Percentiles rank a stretch among this genome's conserved stretches.
phyloP scores from a whole-genome alignment of 2,797 vertebrate species.

The Staurois parvus region DNA sequence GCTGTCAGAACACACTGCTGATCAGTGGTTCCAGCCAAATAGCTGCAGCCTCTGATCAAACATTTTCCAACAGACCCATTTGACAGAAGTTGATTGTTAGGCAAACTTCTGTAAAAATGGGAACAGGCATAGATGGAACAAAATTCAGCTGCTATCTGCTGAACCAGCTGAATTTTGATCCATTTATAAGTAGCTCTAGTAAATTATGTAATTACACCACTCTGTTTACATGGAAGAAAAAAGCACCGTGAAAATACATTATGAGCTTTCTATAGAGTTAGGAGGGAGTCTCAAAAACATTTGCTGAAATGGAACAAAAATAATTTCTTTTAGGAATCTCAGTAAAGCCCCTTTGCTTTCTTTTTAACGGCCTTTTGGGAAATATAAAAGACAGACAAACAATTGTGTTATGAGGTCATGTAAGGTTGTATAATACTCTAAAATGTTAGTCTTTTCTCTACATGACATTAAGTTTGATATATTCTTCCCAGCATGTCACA shows the following conservation, averaged over 20 bases:
- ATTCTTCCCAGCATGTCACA: constrained; percentile 57
- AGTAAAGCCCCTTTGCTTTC: constrained; percentile 23
- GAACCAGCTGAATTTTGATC: too few relatives aligned
- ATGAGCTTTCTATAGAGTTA: constrained; percentile 5
- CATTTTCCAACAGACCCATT: too few relatives aligned
- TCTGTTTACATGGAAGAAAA: too few relatives aligned
- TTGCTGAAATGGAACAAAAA: constrained; percentile 37
- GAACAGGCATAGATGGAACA: too few relatives aligned
- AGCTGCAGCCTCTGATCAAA: too few relatives aligned
- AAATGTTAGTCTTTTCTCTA: constrained; percentile 58
- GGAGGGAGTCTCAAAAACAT: constrained; percentile 15
- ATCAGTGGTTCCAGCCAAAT: too few relatives aligned
- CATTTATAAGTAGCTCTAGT: too few relatives aligned
- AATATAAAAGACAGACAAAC: constrained; percentile 44
- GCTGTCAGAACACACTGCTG: too few relatives aligned
- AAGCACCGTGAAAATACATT: neutral
- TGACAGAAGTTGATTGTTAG: too few relatives aligned
- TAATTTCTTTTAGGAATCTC: constrained; percentile 15
- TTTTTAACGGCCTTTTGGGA: constrained; percentile 43
- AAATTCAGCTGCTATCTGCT: too few relatives aligned
- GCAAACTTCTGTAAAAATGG: too few relatives aligned
- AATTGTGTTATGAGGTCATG: constrained; percentile 36
- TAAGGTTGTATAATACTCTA: constrained; percentile 48
- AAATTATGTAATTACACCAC: too few relatives aligned
- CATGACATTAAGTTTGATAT: constrained; percentile 59